Conservation (phyloP, 2,797 vertebrate genomes). For the Pelobates cultripes region DNA sequence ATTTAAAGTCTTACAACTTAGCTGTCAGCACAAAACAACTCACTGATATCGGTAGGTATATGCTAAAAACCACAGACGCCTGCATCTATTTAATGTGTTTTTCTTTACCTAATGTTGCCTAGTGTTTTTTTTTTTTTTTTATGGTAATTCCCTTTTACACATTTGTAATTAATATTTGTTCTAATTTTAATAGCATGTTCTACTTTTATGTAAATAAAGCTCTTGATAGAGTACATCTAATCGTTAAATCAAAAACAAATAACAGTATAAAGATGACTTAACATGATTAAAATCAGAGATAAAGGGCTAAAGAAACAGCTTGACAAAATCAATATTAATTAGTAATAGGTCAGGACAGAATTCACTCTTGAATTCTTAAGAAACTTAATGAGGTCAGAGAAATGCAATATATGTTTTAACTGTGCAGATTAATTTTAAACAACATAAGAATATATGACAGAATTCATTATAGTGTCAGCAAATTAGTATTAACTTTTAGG, state of each 20-base stretch:
- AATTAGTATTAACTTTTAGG: background rate
- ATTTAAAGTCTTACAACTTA: no score
- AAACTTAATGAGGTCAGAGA: slow-evolving; percentile 36
- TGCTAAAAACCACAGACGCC: no score
- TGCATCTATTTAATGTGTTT: no score
- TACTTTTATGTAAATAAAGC: slow-evolving; percentile 8
- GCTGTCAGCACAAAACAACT: no score
- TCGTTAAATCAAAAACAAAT: slow-evolving; percentile 36
- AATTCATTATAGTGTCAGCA: slow-evolving; percentile 3
- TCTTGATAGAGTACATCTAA: slow-evolving; percentile 6
- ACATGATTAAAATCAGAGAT: slow-evolving; percentile 31
- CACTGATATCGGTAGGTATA: no score
- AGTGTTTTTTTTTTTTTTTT: no score
- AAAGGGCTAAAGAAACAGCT: slow-evolving; percentile 41
- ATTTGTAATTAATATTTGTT: slow-evolving; percentile 2
- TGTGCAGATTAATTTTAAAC: slow-evolving; percentile 13
- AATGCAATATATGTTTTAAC: slow-evolving; percentile 16
- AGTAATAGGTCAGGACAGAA: slow-evolving; percentile 16
- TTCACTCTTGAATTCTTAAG: slow-evolving; percentile 30
- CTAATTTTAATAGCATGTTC: slow-evolving; percentile 1
- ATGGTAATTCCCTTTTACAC: background rate
- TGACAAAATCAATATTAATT: slow-evolving; percentile 51
- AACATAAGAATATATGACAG: slow-evolving; percentile 4
- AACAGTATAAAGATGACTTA: slow-evolving; percentile 18
- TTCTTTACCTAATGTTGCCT: no score